Conservation (phyloP, 2,888 invertebrate species). For the Odontocerum albicorne region DNA sequence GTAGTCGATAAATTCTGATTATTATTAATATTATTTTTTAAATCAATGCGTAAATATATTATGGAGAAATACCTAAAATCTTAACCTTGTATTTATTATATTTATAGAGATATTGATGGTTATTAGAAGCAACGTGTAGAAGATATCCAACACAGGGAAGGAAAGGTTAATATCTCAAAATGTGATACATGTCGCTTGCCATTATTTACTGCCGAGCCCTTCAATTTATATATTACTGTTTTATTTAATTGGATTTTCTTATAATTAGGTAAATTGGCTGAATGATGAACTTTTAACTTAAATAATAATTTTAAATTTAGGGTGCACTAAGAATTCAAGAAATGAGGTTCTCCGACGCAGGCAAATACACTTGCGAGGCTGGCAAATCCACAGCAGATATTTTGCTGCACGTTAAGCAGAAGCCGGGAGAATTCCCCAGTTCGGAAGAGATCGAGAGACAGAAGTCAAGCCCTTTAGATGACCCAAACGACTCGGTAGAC, state of each 20-base stretch:
- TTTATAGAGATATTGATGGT: too few relatives aligned
- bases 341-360: conserved; percentile 78
- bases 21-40: too few relatives aligned
- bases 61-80: too few relatives aligned
- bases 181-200: too few relatives aligned
- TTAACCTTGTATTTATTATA: too few relatives aligned
- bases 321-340: conserved; percentile 86
- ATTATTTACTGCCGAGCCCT: too few relatives aligned
- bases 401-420: conserved; percentile 75
- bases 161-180: too few relatives aligned
- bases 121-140: too few relatives aligned
- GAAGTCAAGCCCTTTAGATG: conserved; percentile 47
- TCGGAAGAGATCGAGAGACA: conserved; percentile 74
- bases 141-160: too few relatives aligned
- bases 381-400: conserved; percentile 81
- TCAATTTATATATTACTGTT: neutral
- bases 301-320: conserved; percentile 41
- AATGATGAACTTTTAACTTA: neutral
- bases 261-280: neutral
- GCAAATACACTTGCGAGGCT: conserved; percentile 84
- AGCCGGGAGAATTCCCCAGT: conserved; percentile 77
- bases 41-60: too few relatives aligned
- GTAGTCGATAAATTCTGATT: too few relatives aligned
- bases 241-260: neutral
- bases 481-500: conserved; percentile 49